A percentile compares a stretch with the other conserved stretches of the same genome.
Evolutionary conservation across 2,113 vertebrate species (phyloP).

Genomic region (Anser brachyrhynchus): DNA sequence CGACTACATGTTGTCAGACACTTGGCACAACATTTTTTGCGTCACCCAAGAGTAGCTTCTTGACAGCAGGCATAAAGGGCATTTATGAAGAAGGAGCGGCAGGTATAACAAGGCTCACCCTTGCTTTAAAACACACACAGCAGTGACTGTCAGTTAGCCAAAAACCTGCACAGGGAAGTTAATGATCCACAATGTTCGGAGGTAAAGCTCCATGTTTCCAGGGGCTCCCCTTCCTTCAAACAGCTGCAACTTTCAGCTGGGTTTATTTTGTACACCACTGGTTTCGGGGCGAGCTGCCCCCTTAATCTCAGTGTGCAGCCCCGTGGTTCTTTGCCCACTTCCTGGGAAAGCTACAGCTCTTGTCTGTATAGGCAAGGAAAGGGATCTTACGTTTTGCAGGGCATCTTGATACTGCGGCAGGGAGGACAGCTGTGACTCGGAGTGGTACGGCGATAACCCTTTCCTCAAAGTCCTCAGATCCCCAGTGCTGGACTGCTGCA

Average conservation of each 20-base stretch:
- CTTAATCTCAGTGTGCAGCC: background rate
- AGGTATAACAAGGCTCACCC: background rate
- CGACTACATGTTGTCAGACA: background rate
- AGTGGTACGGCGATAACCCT: constrained; percentile 91
- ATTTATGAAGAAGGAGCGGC: background rate
- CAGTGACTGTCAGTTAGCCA: background rate
- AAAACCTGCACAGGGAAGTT: background rate
- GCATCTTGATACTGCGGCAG: constrained; percentile 89
- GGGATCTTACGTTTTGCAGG: constrained; percentile 85
- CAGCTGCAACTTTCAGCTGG: background rate
- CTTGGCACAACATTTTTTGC: background rate
- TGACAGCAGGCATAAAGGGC: background rate
- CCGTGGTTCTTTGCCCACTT: background rate
- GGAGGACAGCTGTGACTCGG: constrained; percentile 91
- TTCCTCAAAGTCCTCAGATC: constrained; percentile 91
- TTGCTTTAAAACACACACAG: background rate
- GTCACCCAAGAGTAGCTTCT: background rate
- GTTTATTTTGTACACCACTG: background rate
- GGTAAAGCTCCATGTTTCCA: background rate
- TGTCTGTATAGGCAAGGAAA: background rate
- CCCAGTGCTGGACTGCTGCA: constrained; percentile 84
- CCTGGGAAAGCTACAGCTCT: accelerated
- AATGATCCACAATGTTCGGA: background rate
- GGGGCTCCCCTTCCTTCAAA: background rate
- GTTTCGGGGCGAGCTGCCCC: background rate